A percentile compares a stretch with the other conserved stretches of the same genome.
Conservation (phyloP, 2,113 vertebrate species). For the Meleagris gallopavo region DNA sequence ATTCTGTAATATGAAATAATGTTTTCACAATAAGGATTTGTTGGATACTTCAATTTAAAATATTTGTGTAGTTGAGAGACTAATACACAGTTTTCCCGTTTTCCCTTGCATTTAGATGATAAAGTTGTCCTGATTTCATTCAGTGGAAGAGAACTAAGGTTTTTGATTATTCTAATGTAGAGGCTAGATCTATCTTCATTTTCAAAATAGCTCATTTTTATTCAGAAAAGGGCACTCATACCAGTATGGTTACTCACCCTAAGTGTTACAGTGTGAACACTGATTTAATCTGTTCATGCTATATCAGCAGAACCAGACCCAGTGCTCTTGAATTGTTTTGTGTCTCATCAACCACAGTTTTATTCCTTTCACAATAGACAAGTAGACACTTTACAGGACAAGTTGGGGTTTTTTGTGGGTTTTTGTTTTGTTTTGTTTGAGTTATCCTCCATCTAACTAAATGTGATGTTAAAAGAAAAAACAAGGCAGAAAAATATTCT, state of each 20-base stretch:
- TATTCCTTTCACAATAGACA: background rate
- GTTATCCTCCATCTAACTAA: constrained; percentile 18
- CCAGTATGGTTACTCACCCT: background rate
- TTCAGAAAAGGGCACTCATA: background rate
- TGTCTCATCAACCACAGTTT: background rate
- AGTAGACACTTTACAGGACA: background rate
- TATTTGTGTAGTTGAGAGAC: background rate
- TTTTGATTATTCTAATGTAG: background rate
- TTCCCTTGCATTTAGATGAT: background rate
- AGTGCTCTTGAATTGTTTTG: background rate
- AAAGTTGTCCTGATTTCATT: background rate
- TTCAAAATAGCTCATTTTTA: background rate
- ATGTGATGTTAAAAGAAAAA: background rate
- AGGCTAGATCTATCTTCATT: background rate
- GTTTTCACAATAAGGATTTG: background rate
- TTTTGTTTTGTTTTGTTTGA: background rate
- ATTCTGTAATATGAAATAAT: background rate
- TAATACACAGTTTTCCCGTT: background rate
- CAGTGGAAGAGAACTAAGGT: background rate
- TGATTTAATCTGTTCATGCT: background rate
- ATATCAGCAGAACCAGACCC: background rate
- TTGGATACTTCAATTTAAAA: background rate
- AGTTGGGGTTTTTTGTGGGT: background rate
- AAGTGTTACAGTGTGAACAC: background rate
- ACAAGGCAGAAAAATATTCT: background rate